Evolutionary conservation across 1,140 invertebrate genomes (phyloP).

Genomic region (Drosophila setifemur): DNA sequence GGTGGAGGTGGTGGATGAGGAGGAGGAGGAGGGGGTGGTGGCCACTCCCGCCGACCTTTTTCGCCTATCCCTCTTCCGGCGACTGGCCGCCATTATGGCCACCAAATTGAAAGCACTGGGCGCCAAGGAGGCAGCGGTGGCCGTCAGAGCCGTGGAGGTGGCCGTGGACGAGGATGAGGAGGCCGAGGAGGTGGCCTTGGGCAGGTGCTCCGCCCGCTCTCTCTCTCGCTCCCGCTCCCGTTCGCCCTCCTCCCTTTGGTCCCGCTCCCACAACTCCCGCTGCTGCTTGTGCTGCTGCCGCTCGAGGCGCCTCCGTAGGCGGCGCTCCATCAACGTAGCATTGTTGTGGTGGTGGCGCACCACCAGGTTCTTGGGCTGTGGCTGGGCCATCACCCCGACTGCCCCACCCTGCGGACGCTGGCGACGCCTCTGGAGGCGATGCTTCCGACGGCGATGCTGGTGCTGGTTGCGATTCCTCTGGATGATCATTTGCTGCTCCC

Average conservation of each 20-base stretch:
- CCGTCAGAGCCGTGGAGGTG: slow-evolving; percentile 50
- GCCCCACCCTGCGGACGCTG: slow-evolving; percentile 20
- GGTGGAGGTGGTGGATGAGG: background rate
- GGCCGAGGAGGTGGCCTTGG: slow-evolving; percentile 59
- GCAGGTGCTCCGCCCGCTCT: slow-evolving; percentile 38
- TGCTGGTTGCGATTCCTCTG: slow-evolving; percentile 19
- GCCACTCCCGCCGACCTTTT: slow-evolving; percentile 49
- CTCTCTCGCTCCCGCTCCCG: background rate
- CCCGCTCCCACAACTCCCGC: slow-evolving; percentile 24
- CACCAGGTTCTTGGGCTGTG: slow-evolving; percentile 68
- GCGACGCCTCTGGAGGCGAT: slow-evolving; percentile 20
- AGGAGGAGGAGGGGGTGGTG: background rate
- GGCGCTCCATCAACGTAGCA: slow-evolving; percentile 53
- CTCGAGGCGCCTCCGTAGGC: slow-evolving; percentile 47
- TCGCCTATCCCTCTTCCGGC: slow-evolving; percentile 71
- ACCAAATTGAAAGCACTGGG: slow-evolving; percentile 73
- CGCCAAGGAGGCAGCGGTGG: slow-evolving; percentile 69
- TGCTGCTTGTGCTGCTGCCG: slow-evolving; percentile 44
- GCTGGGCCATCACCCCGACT: slow-evolving; percentile 46
- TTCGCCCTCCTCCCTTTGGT: slow-evolving; percentile 8
- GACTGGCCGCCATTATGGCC: slow-evolving; percentile 72
- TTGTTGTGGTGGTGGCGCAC: slow-evolving; percentile 73
- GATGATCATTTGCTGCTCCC: slow-evolving; percentile 32
- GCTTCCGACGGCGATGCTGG: slow-evolving; percentile 3
- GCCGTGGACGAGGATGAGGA: slow-evolving; percentile 56